A percentile compares a stretch with the other conserved stretches of the same genome.
Evolutionary conservation across 2,797 vertebrate genomes (phyloP).

Genomic region (Knipowitschia caucasica): DNA sequence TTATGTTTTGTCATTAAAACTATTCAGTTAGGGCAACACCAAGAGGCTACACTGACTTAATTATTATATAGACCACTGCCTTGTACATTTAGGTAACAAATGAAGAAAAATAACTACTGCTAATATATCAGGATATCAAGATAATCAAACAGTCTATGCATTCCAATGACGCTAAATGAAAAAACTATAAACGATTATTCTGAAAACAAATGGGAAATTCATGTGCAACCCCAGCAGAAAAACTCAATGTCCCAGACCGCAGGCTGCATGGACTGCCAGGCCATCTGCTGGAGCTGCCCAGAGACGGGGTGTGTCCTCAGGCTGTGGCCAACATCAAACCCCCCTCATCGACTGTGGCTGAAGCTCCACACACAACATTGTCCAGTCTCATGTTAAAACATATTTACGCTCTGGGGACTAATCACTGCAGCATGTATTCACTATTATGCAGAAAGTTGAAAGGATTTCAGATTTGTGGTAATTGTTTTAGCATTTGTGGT

Average conservation of each 20-base stretch:
- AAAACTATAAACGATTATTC: neutral
- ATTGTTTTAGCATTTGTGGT: no score
- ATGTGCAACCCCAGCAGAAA: neutral
- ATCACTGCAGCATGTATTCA: conserved; percentile 22
- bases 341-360: conserved; percentile 40
- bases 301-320: conserved; percentile 45
- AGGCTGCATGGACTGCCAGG: conserved; percentile 31
- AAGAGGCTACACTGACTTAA: no score
- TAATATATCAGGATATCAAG: no score
- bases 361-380: conserved; percentile 18
- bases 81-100: no score
- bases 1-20: no score
- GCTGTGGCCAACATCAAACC: conserved; percentile 49
- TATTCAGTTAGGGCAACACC: no score
- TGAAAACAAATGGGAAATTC: conserved; percentile 12
- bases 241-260: conserved; percentile 29
- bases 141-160: neutral
- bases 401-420: conserved; percentile 7
- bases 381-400: conserved; percentile 11
- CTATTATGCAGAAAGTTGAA: conserved; percentile 22
- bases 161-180: neutral
- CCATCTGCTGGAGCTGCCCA: conserved; percentile 59
- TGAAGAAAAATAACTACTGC: no score
- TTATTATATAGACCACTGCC: no score
- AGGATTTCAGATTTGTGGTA: no score